phyloP scores from a whole-genome alignment of 2,113 vertebrate species.

The Isichthys henryi region DNA sequence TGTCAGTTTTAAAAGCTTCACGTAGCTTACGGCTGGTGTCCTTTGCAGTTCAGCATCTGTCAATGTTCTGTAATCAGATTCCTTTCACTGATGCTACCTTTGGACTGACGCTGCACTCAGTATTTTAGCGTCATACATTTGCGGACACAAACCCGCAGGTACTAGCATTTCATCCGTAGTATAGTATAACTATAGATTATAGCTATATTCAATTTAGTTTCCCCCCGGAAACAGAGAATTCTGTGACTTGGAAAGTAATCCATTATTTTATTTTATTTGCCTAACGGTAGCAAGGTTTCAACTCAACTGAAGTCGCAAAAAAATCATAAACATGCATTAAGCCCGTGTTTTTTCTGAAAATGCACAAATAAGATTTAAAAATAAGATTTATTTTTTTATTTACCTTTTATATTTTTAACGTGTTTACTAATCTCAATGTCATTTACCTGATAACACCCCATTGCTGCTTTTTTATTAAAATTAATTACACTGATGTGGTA shows the following conservation, averaged over 20 bases:
- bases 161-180: neutral
- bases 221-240: neutral
- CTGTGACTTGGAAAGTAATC: neutral
- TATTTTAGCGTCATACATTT: neutral
- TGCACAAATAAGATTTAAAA: neutral
- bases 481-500: neutral
- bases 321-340: neutral
- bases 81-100: neutral
- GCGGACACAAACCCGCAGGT: neutral
- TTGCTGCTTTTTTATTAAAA: neutral
- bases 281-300: neutral
- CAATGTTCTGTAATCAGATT: neutral
- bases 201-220: neutral
- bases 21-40: neutral
- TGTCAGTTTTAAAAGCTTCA: neutral
- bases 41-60: neutral
- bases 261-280: neutral
- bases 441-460: neutral
- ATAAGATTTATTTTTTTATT: neutral
- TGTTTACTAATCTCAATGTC: neutral
- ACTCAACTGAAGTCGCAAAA: neutral
- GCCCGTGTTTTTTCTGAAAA: neutral
- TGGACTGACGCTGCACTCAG: neutral
- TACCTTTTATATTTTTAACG: neutral
- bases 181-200: neutral